Base-by-base conservation (phyloP, 2,797 vertebrate genomes). In the Sebastes matsubarae region DNA sequence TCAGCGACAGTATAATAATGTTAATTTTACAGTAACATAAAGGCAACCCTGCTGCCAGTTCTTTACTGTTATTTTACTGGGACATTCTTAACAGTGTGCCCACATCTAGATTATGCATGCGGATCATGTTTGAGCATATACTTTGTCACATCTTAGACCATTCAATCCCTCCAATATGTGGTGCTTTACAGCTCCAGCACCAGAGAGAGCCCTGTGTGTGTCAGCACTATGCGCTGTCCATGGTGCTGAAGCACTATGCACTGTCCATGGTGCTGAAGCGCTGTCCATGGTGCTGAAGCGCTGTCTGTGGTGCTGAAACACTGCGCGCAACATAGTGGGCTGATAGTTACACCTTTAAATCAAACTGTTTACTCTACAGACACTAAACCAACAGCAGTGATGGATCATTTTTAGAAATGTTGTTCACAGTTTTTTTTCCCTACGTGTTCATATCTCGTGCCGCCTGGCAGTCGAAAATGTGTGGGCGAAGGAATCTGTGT, bases 401-500 rank as follows among this genome's bases (percentile, higher is more conserved):
- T 29, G 22, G n/a, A 67, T 30, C 13, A 16, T 77, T 79, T 72
- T 10, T 42, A 42, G 16, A 73, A 65, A 61, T 72, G 29, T 20
- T 72, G 55, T 22, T 68, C 71, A 55, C 66, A 72, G 66, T 38
- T 68, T 42, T 42, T 5, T 36, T 36, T 36, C 34, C 11, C 36
- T 38, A 38, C 13, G 68, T 27, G 67, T 78, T 60, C 46, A 29
- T 42, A 42, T 78, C 80, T 80, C 36, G 69, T 79, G 77, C 38
- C 14, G 38, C 36, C 38, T 81, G 72, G 77, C 67, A 68, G 71
- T 75, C 50, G 20, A 65, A 72, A 78, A 70, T 64, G 85, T 91
- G 91, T 91, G 89, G 90, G 90, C 83, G 84, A 88, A 30, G 55
- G 76, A 81, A 87, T 88, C 67, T 84, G 86, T 87, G 91, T 79